Conservation (phyloP, 2,888 invertebrate species). For the Andrena haemorrhoa region DNA sequence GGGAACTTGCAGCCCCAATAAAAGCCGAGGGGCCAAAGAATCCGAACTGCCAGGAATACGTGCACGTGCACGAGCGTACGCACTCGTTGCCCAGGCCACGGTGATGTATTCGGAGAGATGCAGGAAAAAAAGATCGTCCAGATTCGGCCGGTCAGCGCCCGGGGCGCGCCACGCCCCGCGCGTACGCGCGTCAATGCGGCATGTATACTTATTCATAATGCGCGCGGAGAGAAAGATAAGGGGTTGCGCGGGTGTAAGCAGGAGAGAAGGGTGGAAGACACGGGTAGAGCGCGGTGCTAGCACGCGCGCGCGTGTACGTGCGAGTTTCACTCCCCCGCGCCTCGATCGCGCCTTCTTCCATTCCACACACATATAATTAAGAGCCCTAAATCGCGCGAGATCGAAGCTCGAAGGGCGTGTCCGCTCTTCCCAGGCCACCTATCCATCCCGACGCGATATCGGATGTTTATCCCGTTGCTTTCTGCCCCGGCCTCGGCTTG, state of each 20-base stretch:
- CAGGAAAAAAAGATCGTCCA: constrained; percentile 68
- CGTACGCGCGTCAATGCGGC: constrained; percentile 75
- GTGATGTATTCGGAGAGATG: constrained; percentile 48
- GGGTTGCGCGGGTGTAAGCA: constrained; percentile 47
- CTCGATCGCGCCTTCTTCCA: constrained; percentile 73
- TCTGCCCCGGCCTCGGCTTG: constrained; percentile 38
- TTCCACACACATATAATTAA: constrained; percentile 82
- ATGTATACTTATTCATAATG: constrained; percentile 81
- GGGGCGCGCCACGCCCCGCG: constrained; percentile 79
- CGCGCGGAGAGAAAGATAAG: constrained; percentile 56
- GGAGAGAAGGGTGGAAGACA: constrained; percentile 27
- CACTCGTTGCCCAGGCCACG: constrained; percentile 4
- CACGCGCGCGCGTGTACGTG: constrained; percentile 33
- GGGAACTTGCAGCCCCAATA: background rate
- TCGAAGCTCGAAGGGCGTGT: constrained; percentile 79
- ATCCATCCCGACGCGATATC: constrained; percentile 74
- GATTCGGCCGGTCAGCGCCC: constrained; percentile 76
- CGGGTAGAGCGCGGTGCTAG: constrained; percentile 14
- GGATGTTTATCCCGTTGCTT: constrained; percentile 62
- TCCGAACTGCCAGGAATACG: background rate
- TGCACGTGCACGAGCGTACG: background rate
- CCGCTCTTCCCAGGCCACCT: constrained; percentile 71
- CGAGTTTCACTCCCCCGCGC: constrained; percentile 75
- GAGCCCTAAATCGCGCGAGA: constrained; percentile 83
- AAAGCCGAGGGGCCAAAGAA: background rate